phyloP scores from a whole-genome alignment of 2,113 vertebrate species.

The Ictidomys tridecemlineatus region DNA sequence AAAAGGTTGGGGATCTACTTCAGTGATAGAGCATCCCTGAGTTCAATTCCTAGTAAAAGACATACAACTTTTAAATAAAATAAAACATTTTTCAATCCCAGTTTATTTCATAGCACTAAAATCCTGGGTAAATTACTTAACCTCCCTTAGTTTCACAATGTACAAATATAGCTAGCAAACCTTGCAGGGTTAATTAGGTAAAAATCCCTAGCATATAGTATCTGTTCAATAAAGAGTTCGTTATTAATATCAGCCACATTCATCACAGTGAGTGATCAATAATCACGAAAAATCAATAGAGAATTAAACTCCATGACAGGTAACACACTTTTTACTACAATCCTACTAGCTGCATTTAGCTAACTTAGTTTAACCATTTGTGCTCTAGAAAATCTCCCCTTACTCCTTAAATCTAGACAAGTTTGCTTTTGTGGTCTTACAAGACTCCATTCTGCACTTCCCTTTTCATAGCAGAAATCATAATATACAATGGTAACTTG shows the following conservation, averaged over 20 bases:
- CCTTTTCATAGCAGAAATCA: background rate
- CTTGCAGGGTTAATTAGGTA: background rate
- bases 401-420: background rate
- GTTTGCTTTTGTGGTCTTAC: background rate
- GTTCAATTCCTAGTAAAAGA: too few relatives aligned
- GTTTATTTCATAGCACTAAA: slow-evolving; percentile 6
- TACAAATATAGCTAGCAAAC: slow-evolving; percentile 36
- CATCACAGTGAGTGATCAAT: background rate
- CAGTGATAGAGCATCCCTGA: too few relatives aligned
- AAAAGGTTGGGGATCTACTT: background rate
- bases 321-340: background rate
- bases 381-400: background rate
- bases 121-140: background rate
- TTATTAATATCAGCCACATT: background rate
- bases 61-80: too few relatives aligned
- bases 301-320: slow-evolving; percentile 1
- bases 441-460: background rate
- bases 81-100: background rate
- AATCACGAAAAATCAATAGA: background rate
- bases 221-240: background rate
- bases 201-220: slow-evolving; percentile 41
- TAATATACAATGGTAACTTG: background rate
- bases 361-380: background rate
- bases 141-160: background rate
- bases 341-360: background rate